A percentile compares a stretch with the other conserved stretches of the same genome.
Evolutionary conservation across 2,888 invertebrate species (phyloP).

Genomic region (Eupithecia insigniata): DNA sequence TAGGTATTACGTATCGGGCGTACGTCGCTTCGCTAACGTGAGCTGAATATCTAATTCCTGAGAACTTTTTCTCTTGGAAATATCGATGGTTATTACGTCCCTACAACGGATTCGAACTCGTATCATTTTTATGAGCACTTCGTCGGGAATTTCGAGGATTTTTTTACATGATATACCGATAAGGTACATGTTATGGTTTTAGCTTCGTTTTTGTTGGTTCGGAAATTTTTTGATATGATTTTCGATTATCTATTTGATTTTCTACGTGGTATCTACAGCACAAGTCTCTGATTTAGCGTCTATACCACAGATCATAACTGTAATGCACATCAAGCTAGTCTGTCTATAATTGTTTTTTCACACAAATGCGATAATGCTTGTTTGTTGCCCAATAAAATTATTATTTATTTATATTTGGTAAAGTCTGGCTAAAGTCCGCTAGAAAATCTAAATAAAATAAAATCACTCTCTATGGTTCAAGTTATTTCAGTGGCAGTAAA

Average conservation of each 20-base stretch:
- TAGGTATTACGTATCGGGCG: constrained; percentile 39
- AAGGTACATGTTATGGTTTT: constrained; percentile 12
- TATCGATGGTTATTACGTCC: constrained; percentile 44
- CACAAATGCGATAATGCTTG: too few species aligned
- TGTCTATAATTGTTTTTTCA: too few species aligned
- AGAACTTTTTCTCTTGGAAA: constrained; percentile 43
- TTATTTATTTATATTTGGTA: too few species aligned
- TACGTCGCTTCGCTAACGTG: constrained; percentile 41
- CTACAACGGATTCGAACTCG: constrained; percentile 39
- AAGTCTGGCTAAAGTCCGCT: too few species aligned
- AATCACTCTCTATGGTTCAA: neutral
- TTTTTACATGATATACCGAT: constrained; percentile 22
- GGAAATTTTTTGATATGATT: neutral
- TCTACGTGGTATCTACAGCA: too few species aligned
- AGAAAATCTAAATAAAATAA: neutral
- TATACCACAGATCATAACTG: too few species aligned
- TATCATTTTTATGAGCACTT: constrained; percentile 45
- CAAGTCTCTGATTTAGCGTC: too few species aligned
- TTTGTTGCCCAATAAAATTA: too few species aligned
- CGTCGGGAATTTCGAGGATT: constrained; percentile 38
- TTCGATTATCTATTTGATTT: too few species aligned
- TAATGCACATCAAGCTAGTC: too few species aligned
- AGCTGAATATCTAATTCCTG: constrained; percentile 43
- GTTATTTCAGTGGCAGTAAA: neutral
- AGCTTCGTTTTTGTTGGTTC: neutral